Percentiles rank a stretch among this genome's conserved stretches.
phyloP scores from a whole-genome alignment of 2,113 vertebrate species.

The Gyps fulvus region DNA sequence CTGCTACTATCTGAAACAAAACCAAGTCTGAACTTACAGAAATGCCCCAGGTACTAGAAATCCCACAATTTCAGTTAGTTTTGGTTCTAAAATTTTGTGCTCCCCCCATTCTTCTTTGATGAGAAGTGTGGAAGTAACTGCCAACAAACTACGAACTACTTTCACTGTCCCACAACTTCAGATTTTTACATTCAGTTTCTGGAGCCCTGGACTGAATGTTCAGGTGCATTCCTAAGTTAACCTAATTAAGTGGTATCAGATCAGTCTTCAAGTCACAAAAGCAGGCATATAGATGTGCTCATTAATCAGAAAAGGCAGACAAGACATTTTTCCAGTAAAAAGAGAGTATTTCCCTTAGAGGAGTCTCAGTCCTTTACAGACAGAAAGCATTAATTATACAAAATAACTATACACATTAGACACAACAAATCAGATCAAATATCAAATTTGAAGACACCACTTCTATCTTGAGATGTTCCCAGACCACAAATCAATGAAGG shows the following conservation, averaged over 20 bases:
- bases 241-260: constrained; percentile 13
- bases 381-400: constrained; percentile 23
- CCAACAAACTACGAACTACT: background rate
- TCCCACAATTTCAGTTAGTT: background rate
- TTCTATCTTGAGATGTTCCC: background rate
- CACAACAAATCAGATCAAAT: background rate
- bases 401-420: background rate
- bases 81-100: background rate
- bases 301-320: constrained; percentile 26
- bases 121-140: background rate
- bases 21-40: background rate
- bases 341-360: background rate
- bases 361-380: background rate
- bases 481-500: constrained; percentile 8
- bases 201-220: background rate
- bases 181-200: background rate
- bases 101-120: background rate
- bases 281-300: background rate
- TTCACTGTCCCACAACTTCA: background rate
- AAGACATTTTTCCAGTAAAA: constrained; percentile 49
- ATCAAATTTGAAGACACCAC: background rate
- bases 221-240: background rate
- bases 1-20: background rate
- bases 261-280: constrained; percentile 17
- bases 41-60: background rate